Conservation (phyloP, 2,113 vertebrate genomes). For the Pituophis catenifer region DNA sequence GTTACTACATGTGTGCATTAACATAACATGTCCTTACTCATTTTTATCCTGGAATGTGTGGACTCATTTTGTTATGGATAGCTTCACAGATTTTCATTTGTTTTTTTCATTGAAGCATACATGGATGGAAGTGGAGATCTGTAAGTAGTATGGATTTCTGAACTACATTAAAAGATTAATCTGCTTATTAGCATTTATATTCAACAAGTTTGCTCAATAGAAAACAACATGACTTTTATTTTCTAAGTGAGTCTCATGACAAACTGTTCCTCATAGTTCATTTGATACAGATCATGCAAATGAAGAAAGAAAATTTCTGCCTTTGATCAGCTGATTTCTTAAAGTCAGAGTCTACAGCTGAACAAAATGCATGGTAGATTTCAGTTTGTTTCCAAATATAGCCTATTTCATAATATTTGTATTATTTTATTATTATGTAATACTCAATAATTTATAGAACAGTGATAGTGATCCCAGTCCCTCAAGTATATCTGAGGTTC, state of each 20-base stretch:
- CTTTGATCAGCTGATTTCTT: slow-evolving; percentile 1
- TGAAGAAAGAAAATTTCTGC: neutral
- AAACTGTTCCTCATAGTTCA: neutral
- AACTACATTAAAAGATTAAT: neutral
- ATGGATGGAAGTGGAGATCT: neutral
- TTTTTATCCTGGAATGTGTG: neutral
- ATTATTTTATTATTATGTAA: neutral
- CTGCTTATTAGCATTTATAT: neutral
- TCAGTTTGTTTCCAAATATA: neutral
- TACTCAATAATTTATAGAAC: neutral
- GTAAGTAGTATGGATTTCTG: neutral
- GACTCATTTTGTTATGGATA: neutral
- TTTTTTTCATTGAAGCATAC: neutral
- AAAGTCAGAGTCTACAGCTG: neutral
- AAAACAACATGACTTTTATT: neutral
- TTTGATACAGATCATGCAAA: neutral
- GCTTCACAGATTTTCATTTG: neutral
- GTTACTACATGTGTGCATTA: neutral
- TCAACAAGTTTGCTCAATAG: neutral
- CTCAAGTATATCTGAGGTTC: neutral
- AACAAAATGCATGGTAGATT: neutral
- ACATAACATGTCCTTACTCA: neutral
- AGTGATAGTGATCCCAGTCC: neutral
- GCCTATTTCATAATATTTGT: neutral
- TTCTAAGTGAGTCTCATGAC: slow-evolving; percentile 9